Conservation (phyloP, 1,140 invertebrate species). For the Frieseomelitta varia region DNA sequence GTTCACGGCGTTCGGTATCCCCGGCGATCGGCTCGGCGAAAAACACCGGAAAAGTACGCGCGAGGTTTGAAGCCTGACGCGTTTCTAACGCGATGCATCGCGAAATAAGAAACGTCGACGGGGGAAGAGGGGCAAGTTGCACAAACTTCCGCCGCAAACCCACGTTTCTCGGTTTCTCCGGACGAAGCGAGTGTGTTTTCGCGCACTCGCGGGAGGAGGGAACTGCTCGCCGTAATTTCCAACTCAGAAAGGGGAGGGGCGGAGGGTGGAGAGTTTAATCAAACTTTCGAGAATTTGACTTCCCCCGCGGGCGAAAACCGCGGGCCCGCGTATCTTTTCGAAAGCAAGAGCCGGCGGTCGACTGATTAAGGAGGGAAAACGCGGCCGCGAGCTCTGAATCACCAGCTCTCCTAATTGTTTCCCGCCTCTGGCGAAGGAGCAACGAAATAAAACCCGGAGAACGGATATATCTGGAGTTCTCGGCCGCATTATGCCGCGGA, state of each 20-base stretch:
- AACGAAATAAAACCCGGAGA: no score
- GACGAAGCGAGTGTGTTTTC: neutral
- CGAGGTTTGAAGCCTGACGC: neutral
- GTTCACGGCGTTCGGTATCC: neutral
- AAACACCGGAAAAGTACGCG: neutral
- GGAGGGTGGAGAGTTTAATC: neutral
- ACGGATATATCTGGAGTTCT: no score
- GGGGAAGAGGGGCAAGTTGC: no score
- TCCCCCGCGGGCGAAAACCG: neutral
- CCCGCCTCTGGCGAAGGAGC: neutral
- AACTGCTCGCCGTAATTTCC: neutral
- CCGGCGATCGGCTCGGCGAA: neutral
- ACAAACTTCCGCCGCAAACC: neutral
- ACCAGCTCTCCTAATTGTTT: neutral
- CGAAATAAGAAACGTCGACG: neutral
- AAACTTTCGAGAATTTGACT: slow-evolving; percentile 14
- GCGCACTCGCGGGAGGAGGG: neutral
- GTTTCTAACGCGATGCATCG: neutral
- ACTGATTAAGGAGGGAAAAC: slow-evolving; percentile 8
- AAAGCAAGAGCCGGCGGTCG: neutral
- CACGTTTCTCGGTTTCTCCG: neutral
- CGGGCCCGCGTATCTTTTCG: neutral
- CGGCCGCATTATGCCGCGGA: no score
- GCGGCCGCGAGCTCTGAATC: neutral
- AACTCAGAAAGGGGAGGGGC: neutral